These are phyloP conservation scores for Eulimnadia texana DNA, from an alignment of 1,140 invertebrate species.

Conservation along the genomic window DNA sequence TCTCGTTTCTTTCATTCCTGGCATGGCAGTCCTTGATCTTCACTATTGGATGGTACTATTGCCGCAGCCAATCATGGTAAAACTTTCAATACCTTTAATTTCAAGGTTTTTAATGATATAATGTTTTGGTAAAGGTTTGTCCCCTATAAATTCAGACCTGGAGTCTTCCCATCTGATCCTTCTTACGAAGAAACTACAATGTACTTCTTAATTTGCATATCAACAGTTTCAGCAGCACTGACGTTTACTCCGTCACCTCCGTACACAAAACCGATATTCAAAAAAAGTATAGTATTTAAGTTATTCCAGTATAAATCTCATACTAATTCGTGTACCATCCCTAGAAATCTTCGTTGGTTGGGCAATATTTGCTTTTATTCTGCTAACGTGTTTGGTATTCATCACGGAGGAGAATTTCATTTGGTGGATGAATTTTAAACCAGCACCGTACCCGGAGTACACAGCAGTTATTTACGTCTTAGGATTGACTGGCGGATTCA, in stretches of 20 bases:
- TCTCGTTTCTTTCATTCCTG: slow-evolving; percentile 14
- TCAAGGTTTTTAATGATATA: no score
- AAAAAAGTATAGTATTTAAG: slow-evolving; percentile 8
- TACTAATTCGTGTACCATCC: not conserved
- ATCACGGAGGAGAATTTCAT: not conserved
- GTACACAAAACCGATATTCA: slow-evolving; percentile 10
- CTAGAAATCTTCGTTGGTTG: slow-evolving; percentile 9
- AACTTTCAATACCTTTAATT: no score
- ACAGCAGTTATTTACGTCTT: slow-evolving; percentile 5
- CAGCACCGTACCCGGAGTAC: slow-evolving; percentile 8
- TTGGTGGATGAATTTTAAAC: slow-evolving; percentile 6
- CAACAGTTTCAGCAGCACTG: slow-evolving; percentile 6
- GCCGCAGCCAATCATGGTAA: slow-evolving; percentile 15
- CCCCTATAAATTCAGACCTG: slow-evolving; percentile 10
- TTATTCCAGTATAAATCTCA: not conserved
- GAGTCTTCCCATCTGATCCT: slow-evolving; percentile 7
- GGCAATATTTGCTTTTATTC: not conserved
- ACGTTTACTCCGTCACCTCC: slow-evolving; percentile 11
- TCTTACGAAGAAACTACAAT: slow-evolving; percentile 14
- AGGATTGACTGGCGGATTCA: slow-evolving; percentile 4
- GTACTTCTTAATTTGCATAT: slow-evolving; percentile 6
- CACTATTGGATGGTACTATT: slow-evolving; percentile 14
- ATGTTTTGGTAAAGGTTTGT: no score
- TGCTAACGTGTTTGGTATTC: slow-evolving; percentile 1
- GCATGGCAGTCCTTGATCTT: slow-evolving; percentile 12